Base-by-base conservation (phyloP, 2,797 vertebrate genomes). In the Trachurus trachurus region DNA sequence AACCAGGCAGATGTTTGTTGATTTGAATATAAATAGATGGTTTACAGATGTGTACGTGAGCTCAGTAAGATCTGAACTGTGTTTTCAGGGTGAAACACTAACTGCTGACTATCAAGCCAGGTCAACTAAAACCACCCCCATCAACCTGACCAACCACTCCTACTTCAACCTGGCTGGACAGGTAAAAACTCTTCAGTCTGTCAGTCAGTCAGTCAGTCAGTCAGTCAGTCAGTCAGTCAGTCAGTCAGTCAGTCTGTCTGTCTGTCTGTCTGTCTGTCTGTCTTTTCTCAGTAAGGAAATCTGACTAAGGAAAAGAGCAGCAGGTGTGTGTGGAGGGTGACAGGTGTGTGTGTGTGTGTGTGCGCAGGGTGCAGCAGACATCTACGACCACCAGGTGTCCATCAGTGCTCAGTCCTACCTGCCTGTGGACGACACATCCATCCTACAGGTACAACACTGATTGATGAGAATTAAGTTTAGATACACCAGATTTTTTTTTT, bases 121-220 rank as follows among this genome's bases (percentile, higher is more conserved):
- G 60, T 94, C 94, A 57, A 97, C 87, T 80, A 96, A 94, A 90
- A 96, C 95, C 0, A 99, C 98, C 0, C 97, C 97, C 0, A 82
- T 99, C 88, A 99, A 88, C 89, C 93, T 99, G 77, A 98, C 98
- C 72, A 99, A 99, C 89, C 98, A 99, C 1, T 89, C 97, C 0
- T 99, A 99, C 84, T 99, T 99, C 90, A 99, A 99, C 92, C 92
- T 99, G 37, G 95, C 95, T 19, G 97, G 98, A 85, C 96, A 98
- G 93, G 98, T 98, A 88, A 92, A 90, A 9, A 0, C 19, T 37
- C 31, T 15, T 5, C 9, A 64, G 26, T 26, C 26, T 1, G 26
- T 26, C 26, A 26, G 1, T 49, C 5, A 44, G 4, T n/a, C n/a
- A n/a, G n/a, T n/a, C n/a, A n/a, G n/a, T n/a, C n/a, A n/a, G n/a